Evolutionary conservation across 1,140 invertebrate species (phyloP), one percentile per base, ranked within the genome.

Genomic region (Drosophila tropicalis): DNA sequence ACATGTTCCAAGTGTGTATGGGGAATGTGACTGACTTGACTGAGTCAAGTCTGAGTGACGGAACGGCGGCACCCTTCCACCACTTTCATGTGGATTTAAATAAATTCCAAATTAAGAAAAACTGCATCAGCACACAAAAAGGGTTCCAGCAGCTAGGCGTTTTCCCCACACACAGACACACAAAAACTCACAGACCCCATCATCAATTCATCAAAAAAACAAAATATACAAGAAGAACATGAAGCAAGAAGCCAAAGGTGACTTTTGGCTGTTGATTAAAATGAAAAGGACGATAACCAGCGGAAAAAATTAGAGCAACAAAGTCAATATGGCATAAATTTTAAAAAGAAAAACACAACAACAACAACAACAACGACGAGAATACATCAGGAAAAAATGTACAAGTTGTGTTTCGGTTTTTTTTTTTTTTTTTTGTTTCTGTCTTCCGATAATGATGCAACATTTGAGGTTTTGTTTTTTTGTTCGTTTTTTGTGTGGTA

Each of bases 81-180:
- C 60, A 67, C 57, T 78, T 51, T 51, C 44, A 51, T 51, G 72
- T 90, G 60, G 86, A 90, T 90, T 90, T 90, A 90, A 90, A 90
- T 90, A 90, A 90, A 90, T 90, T 90, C 86, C 86, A 84, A 90
- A 90, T 90, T 90, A 86, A 89, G 84, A 89, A 87, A 89, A 89
- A 71, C 68, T 47, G 57, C 44, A 51, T 6, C 41, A 71, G 41
- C 39, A 47, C 47, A 47, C 32, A 51, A 41, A 76, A 85, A 82
- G 77, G 68, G 83, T 72, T 75, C 57, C 44, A 22, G 44, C 44
- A 51, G 55, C 51, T 68, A 41, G 47, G 76, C 72, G 70, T 80
- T 79, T 71, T 79, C 67, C 77, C 75, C 64, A 51, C 36, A 17
- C 34, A 9, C 7, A 36, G 34, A 29, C 7, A 10, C 36, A 39